Evolutionary conservation across 1,140 invertebrate genomes (phyloP), one percentile per base, ranked within the genome.

Genomic region (Drosophila kanapiae): DNA sequence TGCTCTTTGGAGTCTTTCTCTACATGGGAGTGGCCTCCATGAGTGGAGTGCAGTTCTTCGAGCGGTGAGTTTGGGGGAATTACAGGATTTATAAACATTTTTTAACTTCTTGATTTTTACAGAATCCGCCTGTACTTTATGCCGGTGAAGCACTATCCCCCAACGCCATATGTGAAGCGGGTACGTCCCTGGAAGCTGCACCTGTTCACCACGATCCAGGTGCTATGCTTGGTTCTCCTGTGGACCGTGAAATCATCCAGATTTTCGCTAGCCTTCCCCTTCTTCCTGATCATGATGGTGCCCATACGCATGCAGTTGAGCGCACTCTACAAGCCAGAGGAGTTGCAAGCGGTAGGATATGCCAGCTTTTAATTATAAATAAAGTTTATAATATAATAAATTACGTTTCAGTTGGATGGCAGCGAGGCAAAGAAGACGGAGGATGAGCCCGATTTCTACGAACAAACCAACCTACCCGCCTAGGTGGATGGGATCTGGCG

Each of bases 1-100:
- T 99, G 49, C 94, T 99, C 4, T 98, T 99, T 91, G 98, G 98
- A 33, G 97, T 99, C 4, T 99, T 99, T 92, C 94, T 99, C 0
- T 99, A 99, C 93, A 98, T 99, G 96, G 98, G 98, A 38, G 96
- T 99, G 58, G 98, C 98, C 0, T 97, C 98, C 1, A 96, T 98
- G 42, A 96, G 96, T 85, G 98, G 98, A 51, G 97, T 99, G 18
- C 98, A 99, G 93, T 95, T 99, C 86, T 98, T 98, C 92, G 97
- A 99, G 78, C 91, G 94, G 78, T 93, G 27, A 54, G 62, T 13
- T 8, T 3, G 0, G 0, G 10, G 1, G 0, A 7, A 1, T 29
- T 8, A 23, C 1, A 5, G 4, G 5, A 40, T 13, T 9, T 23
- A 23, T 14, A 14, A 38, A 40, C 18, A 18, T n/a, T 49, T 14